Conservation (phyloP, 2,888 invertebrate genomes). For the Ctena decussata region DNA sequence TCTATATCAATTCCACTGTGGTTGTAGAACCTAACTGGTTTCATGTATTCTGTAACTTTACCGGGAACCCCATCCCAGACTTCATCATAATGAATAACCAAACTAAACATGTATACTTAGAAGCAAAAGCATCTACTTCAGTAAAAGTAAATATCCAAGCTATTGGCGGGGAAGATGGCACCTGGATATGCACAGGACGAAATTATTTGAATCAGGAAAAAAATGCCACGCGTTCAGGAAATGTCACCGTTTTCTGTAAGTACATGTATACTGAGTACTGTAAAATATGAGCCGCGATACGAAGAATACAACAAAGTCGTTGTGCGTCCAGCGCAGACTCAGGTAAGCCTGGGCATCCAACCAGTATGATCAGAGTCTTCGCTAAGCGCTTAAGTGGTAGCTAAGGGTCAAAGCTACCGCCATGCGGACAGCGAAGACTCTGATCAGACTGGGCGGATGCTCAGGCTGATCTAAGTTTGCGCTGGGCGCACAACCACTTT, state of each 20-base stretch:
- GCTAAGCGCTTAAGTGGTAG: too few relatives aligned
- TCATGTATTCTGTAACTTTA: neutral
- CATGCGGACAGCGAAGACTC: too few relatives aligned
- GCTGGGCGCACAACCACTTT: too few relatives aligned
- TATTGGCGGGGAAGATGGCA: neutral
- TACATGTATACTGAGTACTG: neutral
- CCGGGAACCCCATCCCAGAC: slow-evolving; percentile 16
- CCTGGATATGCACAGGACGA: neutral
- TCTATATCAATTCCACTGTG: neutral
- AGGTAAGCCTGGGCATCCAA: too few relatives aligned
- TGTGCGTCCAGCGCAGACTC: too few relatives aligned
- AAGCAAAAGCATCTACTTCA: neutral
- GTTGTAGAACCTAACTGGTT: neutral
- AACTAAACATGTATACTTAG: neutral
- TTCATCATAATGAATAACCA: neutral
- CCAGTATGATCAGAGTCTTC: too few relatives aligned
- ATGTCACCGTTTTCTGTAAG: slow-evolving; percentile 15
- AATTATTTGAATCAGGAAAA: slow-evolving; percentile 8
- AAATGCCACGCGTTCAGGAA: neutral
- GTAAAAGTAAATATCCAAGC: neutral
- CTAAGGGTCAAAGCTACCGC: too few relatives aligned
- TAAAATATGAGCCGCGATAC: too few relatives aligned
- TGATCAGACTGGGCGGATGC: too few relatives aligned
- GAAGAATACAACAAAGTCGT: too few relatives aligned
- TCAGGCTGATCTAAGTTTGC: too few relatives aligned